Evolutionary conservation across 2,113 vertebrate species (phyloP), one percentile per base, ranked within the genome.

Genomic region (Enhydra lutris): DNA sequence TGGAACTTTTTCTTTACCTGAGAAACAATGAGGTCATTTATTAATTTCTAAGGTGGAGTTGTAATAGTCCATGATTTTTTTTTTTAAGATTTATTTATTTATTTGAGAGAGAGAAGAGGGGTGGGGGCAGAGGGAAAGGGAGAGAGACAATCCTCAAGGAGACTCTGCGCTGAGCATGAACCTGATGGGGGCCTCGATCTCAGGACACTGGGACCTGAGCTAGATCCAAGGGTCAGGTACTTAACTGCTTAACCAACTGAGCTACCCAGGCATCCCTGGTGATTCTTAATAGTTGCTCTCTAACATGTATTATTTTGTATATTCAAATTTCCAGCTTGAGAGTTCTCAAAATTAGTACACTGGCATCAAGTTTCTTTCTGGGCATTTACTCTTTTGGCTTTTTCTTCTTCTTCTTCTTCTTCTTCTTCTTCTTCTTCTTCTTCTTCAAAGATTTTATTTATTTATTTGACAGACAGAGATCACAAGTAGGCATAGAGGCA

Each of bases 301-400:
- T 86, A 69, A 34, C 3, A 21, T 36, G 2, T 59, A 47, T 45
- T 83, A 8, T 67, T 92, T 93, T 94, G 14, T 61, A 26, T 63
- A 90, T 89, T 88, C 13, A 95, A 42, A 76, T 88, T 50, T 90
- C 90, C 52, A 78, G 31, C 17, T 91, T 94, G 69, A 71, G 89
- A 26, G 12, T 91, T 90, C 71, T 92, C 59, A 84, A 36, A 84
- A 88, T 81, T 26, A 47, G n/a, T 61, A n/a, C 7, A 61, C 24
- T 76, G 47, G 3, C 36, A n/a, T 45, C 29, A 63, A 47, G 34
- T 88, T 95, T 95, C 90, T 88, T 14, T n/a, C 36, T 83, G 39
- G 52, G 29, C 29, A 74, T 71, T 36, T 79, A 23, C 34, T 87
- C 78, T 91, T 83, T 55, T 17, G 42, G 4, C 42, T 78, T 76